phyloP scores from a whole-genome alignment of 2,113 vertebrate genomes.

The Pongo pygmaeus region DNA sequence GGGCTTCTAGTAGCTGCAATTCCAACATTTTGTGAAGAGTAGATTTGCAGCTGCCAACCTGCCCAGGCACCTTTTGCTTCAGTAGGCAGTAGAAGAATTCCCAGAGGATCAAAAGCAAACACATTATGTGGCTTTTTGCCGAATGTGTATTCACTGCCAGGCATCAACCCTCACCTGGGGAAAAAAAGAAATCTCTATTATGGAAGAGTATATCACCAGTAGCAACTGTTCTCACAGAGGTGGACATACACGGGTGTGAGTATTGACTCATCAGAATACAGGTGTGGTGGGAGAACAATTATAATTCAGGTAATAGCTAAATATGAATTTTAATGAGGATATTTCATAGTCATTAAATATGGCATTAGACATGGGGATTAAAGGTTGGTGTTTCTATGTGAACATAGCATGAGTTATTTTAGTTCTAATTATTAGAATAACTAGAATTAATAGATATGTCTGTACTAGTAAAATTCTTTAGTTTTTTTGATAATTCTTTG shows the following conservation, averaged over 20 bases:
- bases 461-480: neutral
- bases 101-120: neutral
- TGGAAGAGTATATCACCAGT: neutral
- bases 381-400: slow-evolving; percentile 3
- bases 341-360: neutral
- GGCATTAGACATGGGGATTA: neutral
- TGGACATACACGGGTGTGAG: neutral
- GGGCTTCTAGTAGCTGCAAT: neutral
- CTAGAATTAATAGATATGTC: too few species aligned
- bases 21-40: neutral
- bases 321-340: slow-evolving; percentile 1
- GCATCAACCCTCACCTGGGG: neutral
- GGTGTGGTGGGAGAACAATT: neutral
- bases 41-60: neutral
- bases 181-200: neutral
- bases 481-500: neutral
- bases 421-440: neutral
- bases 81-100: rapidly evolving
- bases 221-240: neutral
- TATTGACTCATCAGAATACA: neutral
- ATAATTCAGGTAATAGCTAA: neutral
- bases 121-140: neutral
- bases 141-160: neutral
- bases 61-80: neutral
- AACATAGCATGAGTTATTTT: neutral